Conservation (phyloP, 2,888 invertebrate species). For the Morinoia aosen region DNA sequence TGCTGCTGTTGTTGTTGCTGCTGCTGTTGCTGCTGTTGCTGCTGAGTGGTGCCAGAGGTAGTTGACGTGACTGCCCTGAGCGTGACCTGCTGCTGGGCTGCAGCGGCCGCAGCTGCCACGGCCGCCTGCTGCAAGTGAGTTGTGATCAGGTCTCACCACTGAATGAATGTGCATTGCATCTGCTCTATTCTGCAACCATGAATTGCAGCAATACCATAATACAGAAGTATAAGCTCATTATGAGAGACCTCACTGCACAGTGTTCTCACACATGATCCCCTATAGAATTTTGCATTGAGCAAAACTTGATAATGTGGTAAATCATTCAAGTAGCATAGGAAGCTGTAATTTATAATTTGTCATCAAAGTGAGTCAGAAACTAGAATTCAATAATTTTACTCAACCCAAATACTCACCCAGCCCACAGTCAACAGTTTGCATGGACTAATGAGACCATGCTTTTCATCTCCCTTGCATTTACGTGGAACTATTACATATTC, state of each 20-base stretch:
- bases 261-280: background rate
- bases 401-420: too few relatives aligned
- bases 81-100: constrained; percentile 23
- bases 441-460: too few relatives aligned
- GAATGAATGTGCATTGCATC: background rate
- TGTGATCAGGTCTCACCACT: background rate
- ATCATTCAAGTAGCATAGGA: background rate
- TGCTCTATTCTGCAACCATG: too few relatives aligned
- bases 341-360: background rate
- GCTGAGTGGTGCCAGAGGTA: background rate
- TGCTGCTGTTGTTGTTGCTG: constrained; percentile 57
- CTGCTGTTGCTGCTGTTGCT: constrained; percentile 43
- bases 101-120: background rate
- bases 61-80: background rate
- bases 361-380: background rate
- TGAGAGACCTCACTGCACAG: background rate
- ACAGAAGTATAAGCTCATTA: background rate
- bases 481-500: too few relatives aligned
- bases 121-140: background rate
- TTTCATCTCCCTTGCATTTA: too few relatives aligned
- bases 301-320: background rate
- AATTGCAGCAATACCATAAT: background rate
- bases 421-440: too few relatives aligned
- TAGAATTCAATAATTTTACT: background rate
- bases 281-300: background rate